Evolutionary conservation across 37 sponge, comb jelly and placozoan genomes (phyloP), one percentile per base, ranked within the genome.

Genomic region (Mnemiopsis leidyi): DNA sequence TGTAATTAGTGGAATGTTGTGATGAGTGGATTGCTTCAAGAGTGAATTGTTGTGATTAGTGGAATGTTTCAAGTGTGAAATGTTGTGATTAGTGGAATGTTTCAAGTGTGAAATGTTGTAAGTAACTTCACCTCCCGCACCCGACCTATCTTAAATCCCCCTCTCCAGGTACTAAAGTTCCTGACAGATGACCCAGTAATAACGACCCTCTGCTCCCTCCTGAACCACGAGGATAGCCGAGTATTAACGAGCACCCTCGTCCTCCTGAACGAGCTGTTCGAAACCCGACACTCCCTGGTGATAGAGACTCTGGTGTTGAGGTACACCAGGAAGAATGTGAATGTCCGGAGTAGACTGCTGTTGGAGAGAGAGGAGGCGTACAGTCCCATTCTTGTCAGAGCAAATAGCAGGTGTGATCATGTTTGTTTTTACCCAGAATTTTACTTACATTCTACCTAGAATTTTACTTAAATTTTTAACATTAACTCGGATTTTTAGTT

Each of bases 181-280:
- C 40, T 85, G 25, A 85, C 90, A 38, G 90, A 85, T 23, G 90
- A 85, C 61, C 9, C n/a, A 23, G 90, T 85, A 40, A 40, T 85
- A 26, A 26, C 40, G 0, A 40, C 36, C 2, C 23, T 85, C 40
- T 85, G 90, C 48, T 85, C 90, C 0, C 90, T 85, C 26, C 29
- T 85, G 48, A 85, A 40, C 61, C 23, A 40, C 61, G 36, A 85
- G 35, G 90, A 85, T n/a, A 38, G 61, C 9, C 33, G 90, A n/a
- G 90, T 85, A 9, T 29, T 32, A 28, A 37, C 33, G 48, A 32
- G 90, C 25, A 29, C 48, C 9, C 90, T 85, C n/a, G 21, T 25
- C 9, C 90, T 85, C 30, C 61, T 85, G n/a, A 28, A 18, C 30
- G 90, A 85, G 61, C 3, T 85, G 28, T 33, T 85, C 20, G 90